A percentile compares a stretch with the other conserved stretches of the same genome.
phyloP scores from a whole-genome alignment of 2,888 invertebrate species.

The Mythimna vitellina region DNA sequence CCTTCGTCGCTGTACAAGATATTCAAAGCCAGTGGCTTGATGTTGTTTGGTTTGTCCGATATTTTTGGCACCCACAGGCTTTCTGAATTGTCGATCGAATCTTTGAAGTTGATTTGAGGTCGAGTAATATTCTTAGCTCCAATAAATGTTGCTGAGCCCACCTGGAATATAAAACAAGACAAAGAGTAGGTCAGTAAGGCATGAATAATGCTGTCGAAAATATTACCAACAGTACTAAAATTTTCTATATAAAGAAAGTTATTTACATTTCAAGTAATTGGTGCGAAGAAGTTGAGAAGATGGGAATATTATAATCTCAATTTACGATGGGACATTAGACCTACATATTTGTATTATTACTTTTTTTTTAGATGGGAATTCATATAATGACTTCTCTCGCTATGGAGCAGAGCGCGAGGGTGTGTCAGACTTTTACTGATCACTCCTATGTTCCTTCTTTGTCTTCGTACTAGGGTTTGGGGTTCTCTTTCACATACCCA shows the following conservation, averaged over 20 bases:
- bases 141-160: conserved; percentile 89
- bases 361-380: too few relatives aligned
- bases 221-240: not conserved
- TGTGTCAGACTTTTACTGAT: too few relatives aligned
- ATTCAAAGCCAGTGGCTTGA: conserved; percentile 94
- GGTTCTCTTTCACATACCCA: too few relatives aligned
- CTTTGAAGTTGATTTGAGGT: conserved; percentile 96
- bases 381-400: too few relatives aligned
- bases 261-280: not conserved
- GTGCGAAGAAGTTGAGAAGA: not conserved
- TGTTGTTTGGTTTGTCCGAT: conserved; percentile 96
- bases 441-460: too few relatives aligned
- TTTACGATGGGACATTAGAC: not conserved
- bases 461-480: too few relatives aligned
- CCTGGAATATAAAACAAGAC: conserved; percentile 63
- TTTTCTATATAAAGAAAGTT: not conserved
- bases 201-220: not conserved
- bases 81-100: conserved; percentile 95
- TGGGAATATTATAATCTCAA: not conserved
- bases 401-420: too few relatives aligned
- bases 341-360: not conserved
- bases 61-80: conserved; percentile 96
- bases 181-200: conserved; percentile 8
- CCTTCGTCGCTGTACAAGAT: conserved; percentile 93
- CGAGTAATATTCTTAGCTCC: conserved; percentile 94